Base-by-base conservation (phyloP, 1,140 invertebrate species). In the Achroia grisella region DNA sequence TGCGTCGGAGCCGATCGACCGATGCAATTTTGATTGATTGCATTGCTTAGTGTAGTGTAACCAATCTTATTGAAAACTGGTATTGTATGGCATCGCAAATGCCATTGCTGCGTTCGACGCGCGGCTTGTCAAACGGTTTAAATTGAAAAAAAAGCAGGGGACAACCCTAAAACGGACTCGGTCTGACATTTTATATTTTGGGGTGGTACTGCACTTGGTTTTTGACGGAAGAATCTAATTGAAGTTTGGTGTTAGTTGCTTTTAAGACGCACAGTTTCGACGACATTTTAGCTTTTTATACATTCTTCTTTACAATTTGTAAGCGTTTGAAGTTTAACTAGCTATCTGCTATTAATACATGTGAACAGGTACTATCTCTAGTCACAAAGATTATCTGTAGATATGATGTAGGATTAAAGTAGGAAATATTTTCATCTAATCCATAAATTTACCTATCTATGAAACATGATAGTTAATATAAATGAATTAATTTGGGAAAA, bases 11-110 rank as follows among this genome's bases (percentile, higher is more conserved):
- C 56, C 72, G 71, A 75, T 77, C 68, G 73, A 71, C 57, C 80
- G 71, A 72, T 71, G 73, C 74, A 73, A 78, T 80, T 79, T 85
- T 85, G 80, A 85, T 85, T 85, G 80, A 85, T 85, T 77, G 78
- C 70, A 70, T 71, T 82, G 80, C 71, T 85, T 79, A 85, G 76
- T 85, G 80, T 85, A 85, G 68, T 84, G 80, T 84, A 71, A 82
- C 80, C 74, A 79, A 84, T 84, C 80, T 82, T 74, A 84, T 82
- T 82, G 80, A 85, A 85, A 82, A 81, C 66, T 68, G 59, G 17
- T 58, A 79, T 84, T 84, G 80, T 80, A 70, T 39, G 55, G 52
- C 46, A 68, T 80, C 65, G 63, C 17, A 67, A 79, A 83, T 72
- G 74, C 71, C 78, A 66, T 62, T 35, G 62, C 71, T 78, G 75